Evolutionary conservation across 2,113 vertebrate genomes (phyloP).

Genomic region (Notothenia rossii): DNA sequence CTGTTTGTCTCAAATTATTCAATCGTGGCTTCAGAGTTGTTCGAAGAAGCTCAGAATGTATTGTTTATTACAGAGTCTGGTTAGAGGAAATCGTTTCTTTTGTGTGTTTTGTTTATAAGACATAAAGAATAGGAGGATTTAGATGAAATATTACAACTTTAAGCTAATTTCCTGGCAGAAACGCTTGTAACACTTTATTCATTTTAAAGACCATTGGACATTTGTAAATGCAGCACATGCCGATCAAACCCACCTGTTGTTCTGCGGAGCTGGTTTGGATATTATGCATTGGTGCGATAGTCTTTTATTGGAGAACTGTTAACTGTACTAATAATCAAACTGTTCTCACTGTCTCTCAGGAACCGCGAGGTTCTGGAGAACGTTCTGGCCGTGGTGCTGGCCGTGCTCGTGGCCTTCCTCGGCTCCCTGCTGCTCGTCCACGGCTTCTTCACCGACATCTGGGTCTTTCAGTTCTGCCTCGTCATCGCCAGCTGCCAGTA

Average conservation of each 20-base stretch:
- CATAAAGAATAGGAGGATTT: no score
- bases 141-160: background rate
- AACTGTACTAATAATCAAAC: background rate
- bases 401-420: constrained; percentile 97
- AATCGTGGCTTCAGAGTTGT: background rate
- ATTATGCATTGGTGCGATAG: no score
- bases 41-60: background rate
- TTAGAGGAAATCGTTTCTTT: no score
- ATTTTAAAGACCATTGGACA: accelerated
- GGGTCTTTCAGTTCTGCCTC: constrained; percentile 99
- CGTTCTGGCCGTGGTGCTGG: constrained; percentile 92
- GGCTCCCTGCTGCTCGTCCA: constrained; percentile 96
- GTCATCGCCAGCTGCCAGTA: constrained; percentile 99
- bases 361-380: constrained; percentile 98
- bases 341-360: constrained; percentile 65
- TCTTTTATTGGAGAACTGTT: background rate
- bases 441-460: constrained; percentile 98
- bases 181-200: background rate
- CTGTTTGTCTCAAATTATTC: background rate
- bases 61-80: no score
- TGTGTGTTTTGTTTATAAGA: no score
- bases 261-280: background rate
- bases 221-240: background rate
- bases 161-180: background rate
- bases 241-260: no score